Conservation (phyloP, 2,888 invertebrate species). For the Graphium colonna region DNA sequence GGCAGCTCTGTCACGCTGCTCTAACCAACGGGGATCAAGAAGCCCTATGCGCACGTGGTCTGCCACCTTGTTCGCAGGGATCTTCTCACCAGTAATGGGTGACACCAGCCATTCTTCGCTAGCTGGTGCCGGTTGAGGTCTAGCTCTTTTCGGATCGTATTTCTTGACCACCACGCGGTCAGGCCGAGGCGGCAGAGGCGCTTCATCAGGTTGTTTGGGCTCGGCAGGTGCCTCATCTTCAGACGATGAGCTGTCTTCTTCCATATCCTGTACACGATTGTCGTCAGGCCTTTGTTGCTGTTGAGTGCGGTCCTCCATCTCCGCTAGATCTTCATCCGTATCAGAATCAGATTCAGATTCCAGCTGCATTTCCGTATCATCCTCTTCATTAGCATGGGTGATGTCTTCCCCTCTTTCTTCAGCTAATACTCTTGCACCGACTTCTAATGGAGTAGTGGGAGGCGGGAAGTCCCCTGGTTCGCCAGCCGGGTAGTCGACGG, state of each 20-base stretch:
- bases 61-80: slow-evolving; percentile 97
- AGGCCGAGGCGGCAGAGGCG: slow-evolving; percentile 91
- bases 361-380: slow-evolving; percentile 93
- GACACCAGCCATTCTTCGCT: slow-evolving; percentile 96
- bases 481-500: slow-evolving; percentile 98
- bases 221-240: slow-evolving; percentile 68
- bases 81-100: slow-evolving; percentile 98
- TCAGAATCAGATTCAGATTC: slow-evolving; percentile 88
- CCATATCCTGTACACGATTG: slow-evolving; percentile 91
- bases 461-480: slow-evolving; percentile 98
- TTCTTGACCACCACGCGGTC: slow-evolving; percentile 97
- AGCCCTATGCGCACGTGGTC: slow-evolving; percentile 99
- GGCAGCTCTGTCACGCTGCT: slow-evolving; percentile 96
- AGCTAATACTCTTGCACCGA: slow-evolving; percentile 95
- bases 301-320: slow-evolving; percentile 83
- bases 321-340: slow-evolving; percentile 75
- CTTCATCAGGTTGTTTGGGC: slow-evolving; percentile 68
- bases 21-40: slow-evolving; percentile 98
- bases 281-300: slow-evolving; percentile 65
- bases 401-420: slow-evolving; percentile 88
- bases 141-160: slow-evolving; percentile 92
- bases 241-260: slow-evolving; percentile 87
- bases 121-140: slow-evolving; percentile 81
- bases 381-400: slow-evolving; percentile 62
- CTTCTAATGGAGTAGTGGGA: slow-evolving; percentile 97